phyloP scores from a whole-genome alignment of 2,797 vertebrate genomes.

The Labeo calbasu region DNA sequence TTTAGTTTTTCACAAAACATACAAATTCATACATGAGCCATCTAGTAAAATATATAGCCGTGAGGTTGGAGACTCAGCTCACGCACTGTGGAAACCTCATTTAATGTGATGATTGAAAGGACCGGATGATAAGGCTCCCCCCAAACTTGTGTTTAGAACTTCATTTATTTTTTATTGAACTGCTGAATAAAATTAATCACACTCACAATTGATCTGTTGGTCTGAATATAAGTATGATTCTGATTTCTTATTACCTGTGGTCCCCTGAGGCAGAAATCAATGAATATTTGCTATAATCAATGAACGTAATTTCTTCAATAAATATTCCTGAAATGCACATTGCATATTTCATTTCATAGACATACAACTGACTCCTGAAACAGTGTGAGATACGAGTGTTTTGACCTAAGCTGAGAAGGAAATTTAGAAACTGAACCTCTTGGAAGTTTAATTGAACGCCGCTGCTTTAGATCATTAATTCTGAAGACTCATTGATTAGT shows the following conservation, averaged over 20 bases:
- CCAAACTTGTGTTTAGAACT: not conserved
- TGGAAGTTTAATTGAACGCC: not conserved
- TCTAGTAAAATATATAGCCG: too few relatives aligned
- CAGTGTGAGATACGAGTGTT: not conserved
- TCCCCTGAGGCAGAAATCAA: not conserved
- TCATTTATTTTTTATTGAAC: not conserved
- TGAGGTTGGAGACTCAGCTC: not conserved
- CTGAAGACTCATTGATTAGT: not conserved
- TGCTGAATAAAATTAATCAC: not conserved
- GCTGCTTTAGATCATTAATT: constrained; percentile 4
- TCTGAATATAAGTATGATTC: not conserved
- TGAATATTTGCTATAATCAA: not conserved
- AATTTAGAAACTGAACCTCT: not conserved
- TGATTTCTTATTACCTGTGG: not conserved
- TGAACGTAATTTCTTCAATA: not conserved
- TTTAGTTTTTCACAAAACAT: too few relatives aligned
- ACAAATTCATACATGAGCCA: too few relatives aligned
- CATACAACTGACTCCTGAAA: not conserved
- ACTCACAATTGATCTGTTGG: not conserved
- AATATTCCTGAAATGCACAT: not conserved
- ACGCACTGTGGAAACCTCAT: not conserved
- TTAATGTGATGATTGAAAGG: not conserved
- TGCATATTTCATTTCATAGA: constrained; percentile 1
- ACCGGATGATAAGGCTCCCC: not conserved
- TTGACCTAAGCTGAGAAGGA: not conserved